Percentiles rank a stretch among this genome's conserved stretches.
These are phyloP conservation scores for Cariama cristata DNA, from an alignment of 2,113 vertebrate species.

Conservation along the genomic window DNA sequence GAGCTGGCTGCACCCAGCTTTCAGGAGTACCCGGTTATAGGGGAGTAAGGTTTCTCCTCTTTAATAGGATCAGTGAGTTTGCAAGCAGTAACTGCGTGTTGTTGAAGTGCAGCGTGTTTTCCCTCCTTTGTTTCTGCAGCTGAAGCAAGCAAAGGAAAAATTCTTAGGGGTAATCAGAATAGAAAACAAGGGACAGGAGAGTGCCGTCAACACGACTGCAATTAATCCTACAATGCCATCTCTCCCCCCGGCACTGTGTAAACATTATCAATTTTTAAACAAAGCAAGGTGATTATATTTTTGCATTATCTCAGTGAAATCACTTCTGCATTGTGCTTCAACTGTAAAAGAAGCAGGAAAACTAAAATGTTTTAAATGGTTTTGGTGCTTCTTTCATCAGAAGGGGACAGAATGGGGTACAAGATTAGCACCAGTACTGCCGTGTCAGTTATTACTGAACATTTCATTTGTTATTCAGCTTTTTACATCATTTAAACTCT, in stretches of 20 bases:
- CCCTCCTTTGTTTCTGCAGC: neutral
- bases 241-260: accelerated
- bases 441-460: neutral
- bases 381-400: neutral
- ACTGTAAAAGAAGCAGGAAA: neutral
- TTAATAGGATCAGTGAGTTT: accelerated
- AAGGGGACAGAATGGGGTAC: accelerated
- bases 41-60: accelerated
- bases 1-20: neutral
- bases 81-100: accelerated
- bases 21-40: accelerated
- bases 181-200: neutral
- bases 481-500: neutral
- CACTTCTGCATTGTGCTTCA: neutral
- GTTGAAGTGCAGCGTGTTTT: neutral
- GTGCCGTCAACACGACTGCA: accelerated
- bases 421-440: neutral
- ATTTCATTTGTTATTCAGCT: neutral
- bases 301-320: neutral
- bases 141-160: neutral
- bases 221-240: accelerated
- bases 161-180: accelerated
- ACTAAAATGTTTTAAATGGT: neutral
- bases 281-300: neutral
- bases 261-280: accelerated